Evolutionary conservation across 2,113 vertebrate species (phyloP).

Genomic region (Phodopus roborovskii): DNA sequence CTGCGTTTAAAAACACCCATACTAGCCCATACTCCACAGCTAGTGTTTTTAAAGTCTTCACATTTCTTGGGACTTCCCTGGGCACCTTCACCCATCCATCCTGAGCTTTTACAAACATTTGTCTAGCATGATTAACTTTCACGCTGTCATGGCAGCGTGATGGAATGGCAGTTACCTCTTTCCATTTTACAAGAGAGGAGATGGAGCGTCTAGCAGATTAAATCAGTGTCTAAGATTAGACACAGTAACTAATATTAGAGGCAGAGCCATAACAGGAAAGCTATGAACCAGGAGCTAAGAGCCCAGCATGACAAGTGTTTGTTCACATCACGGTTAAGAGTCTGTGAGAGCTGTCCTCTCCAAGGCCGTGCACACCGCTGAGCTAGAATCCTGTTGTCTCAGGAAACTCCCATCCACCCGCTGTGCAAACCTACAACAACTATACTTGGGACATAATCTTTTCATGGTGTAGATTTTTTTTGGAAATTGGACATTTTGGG

Average conservation of each 20-base stretch:
- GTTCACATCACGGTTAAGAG: fast-evolving
- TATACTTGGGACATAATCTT: not conserved
- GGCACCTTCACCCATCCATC: not conserved
- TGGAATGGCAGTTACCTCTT: not conserved
- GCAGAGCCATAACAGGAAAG: not conserved
- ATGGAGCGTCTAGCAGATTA: not conserved
- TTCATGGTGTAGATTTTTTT: not conserved
- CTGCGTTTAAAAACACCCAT: not conserved
- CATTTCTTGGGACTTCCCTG: not conserved
- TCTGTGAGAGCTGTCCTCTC: not conserved
- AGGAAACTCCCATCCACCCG: not conserved
- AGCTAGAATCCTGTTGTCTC: not conserved
- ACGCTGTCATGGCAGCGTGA: not conserved
- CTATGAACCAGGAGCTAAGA: not conserved
- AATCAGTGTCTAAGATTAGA: not conserved
- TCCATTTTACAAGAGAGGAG: slow-evolving; percentile 24
- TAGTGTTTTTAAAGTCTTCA: not conserved
- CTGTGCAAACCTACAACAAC: not conserved
- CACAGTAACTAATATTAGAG: not conserved
- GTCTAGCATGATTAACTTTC: not conserved
- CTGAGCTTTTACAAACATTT: not conserved
- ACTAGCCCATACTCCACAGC: not conserved
- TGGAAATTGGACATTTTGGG: not conserved
- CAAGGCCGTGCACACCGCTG: no score
- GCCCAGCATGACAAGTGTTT: not conserved